These are phyloP conservation scores for Geothlypis trichas DNA, from an alignment of 2,113 vertebrate species.

Conservation along the genomic window DNA sequence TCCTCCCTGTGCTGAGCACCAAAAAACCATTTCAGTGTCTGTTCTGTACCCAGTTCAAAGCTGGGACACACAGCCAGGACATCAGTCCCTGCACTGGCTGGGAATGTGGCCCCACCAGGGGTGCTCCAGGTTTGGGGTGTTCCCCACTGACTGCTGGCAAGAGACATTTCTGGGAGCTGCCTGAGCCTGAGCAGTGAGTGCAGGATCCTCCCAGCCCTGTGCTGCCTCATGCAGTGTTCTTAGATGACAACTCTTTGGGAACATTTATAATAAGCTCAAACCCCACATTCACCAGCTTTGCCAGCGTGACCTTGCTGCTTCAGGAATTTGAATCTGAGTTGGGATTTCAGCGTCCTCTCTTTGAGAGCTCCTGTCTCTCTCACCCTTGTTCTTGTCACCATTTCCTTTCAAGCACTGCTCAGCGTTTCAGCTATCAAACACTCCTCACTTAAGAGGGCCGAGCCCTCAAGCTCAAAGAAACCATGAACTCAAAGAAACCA, in stretches of 20 bases:
- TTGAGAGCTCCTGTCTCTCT: not conserved
- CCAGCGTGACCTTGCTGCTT: not conserved
- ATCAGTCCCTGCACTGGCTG: not conserved
- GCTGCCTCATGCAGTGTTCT: not conserved
- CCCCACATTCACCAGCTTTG: not conserved
- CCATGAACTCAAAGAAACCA: not conserved
- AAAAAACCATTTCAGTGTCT: not conserved
- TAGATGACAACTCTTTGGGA: not conserved
- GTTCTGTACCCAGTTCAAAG: not conserved
- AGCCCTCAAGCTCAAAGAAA: conserved; percentile 24
- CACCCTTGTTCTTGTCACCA: not conserved
- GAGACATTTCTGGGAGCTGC: not conserved
- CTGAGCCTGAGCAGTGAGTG: not conserved
- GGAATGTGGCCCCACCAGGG: fast-evolving
- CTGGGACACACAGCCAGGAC: not conserved
- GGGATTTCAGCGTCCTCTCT: not conserved
- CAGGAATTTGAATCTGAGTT: not conserved
- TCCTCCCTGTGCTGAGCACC: not conserved
- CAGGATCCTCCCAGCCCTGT: not conserved
- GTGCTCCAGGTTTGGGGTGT: not conserved
- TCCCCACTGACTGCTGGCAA: not conserved
- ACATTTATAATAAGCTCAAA: not conserved
- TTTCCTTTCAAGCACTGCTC: conserved; percentile 5
- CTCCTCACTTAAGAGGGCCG: not conserved
- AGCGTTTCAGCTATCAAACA: not conserved